A percentile compares a stretch with the other conserved stretches of the same genome.
phyloP scores from a whole-genome alignment of 1,140 invertebrate genomes.

The Sinella curviseta region DNA sequence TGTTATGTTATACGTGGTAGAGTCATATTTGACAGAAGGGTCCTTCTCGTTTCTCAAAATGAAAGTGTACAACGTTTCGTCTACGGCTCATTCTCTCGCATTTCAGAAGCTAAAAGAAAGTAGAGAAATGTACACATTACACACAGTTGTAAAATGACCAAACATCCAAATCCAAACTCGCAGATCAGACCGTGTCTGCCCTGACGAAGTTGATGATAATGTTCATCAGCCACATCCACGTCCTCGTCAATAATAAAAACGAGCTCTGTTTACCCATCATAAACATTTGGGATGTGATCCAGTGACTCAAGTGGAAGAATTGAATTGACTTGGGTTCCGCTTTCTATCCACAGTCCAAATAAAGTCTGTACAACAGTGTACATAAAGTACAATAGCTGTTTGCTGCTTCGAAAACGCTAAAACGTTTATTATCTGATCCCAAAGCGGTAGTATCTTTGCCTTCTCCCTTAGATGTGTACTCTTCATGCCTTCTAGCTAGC shows the following conservation, averaged over 20 bases:
- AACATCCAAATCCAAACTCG: not conserved
- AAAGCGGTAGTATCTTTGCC: not conserved
- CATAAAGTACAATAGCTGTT: not conserved
- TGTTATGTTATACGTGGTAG: no score
- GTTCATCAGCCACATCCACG: constrained; percentile 13
- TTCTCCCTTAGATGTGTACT: not conserved
- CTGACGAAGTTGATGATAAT: constrained; percentile 6
- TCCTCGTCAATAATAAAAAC: constrained; percentile 26
- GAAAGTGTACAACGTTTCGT: no score
- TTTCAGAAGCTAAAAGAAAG: no score
- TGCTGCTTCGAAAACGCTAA: not conserved
- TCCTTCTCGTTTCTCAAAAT: no score
- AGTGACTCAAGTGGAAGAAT: constrained; percentile 26
- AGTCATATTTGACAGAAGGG: no score
- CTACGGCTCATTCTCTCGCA: no score
- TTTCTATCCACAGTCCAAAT: not conserved
- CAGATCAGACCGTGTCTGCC: not conserved
- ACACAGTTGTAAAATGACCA: not conserved
- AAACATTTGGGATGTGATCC: constrained; percentile 27
- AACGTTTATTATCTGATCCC: not conserved
- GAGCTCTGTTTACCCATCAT: constrained; percentile 20
- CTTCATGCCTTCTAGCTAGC: not conserved
- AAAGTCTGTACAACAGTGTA: not conserved
- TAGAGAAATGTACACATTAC: not conserved
- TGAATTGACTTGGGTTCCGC: constrained; percentile 21